Percentiles rank a stretch among this genome's conserved stretches.
phyloP scores from a whole-genome alignment of 1,140 invertebrate species.

The Elymnias hypermnestra region DNA sequence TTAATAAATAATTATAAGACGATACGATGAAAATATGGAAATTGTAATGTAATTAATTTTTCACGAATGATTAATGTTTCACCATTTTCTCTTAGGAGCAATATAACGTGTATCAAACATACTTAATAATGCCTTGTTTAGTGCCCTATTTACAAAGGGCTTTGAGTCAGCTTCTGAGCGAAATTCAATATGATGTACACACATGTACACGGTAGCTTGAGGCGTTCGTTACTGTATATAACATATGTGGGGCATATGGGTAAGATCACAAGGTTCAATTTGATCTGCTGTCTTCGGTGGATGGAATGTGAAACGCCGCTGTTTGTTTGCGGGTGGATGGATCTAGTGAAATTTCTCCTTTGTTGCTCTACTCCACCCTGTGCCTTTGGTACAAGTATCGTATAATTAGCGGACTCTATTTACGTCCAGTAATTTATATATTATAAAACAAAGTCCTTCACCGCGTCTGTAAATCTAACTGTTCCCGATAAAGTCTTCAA shows the following conservation, averaged over 20 bases:
- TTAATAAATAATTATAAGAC: too few species aligned
- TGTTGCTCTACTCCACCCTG: constrained; percentile 57
- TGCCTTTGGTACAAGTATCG: constrained; percentile 4
- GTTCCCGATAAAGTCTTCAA: not conserved
- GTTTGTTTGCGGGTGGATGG: constrained; percentile 69
- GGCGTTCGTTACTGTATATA: constrained; percentile 10
- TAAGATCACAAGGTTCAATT: constrained; percentile 53
- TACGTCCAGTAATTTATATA: not conserved
- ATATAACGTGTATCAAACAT: constrained; percentile 5
- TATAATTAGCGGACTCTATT: constrained; percentile 3
- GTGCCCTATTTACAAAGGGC: constrained; percentile 21
- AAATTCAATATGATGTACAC: constrained; percentile 24
- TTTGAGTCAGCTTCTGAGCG: constrained; percentile 17
- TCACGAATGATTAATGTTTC: too few species aligned
- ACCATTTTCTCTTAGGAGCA: not conserved
- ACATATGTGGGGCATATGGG: constrained; percentile 19
- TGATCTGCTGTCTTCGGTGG: constrained; percentile 50
- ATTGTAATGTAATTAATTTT: too few species aligned
- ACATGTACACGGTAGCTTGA: constrained; percentile 4
- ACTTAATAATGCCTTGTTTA: constrained; percentile 19
- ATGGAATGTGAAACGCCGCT: constrained; percentile 60
- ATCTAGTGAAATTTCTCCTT: constrained; percentile 66
- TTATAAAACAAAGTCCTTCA: too few species aligned
- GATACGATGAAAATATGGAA: too few species aligned
- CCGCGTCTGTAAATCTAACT: not conserved